phyloP scores from a whole-genome alignment of 2,113 vertebrate species.

The Trinectes maculatus region DNA sequence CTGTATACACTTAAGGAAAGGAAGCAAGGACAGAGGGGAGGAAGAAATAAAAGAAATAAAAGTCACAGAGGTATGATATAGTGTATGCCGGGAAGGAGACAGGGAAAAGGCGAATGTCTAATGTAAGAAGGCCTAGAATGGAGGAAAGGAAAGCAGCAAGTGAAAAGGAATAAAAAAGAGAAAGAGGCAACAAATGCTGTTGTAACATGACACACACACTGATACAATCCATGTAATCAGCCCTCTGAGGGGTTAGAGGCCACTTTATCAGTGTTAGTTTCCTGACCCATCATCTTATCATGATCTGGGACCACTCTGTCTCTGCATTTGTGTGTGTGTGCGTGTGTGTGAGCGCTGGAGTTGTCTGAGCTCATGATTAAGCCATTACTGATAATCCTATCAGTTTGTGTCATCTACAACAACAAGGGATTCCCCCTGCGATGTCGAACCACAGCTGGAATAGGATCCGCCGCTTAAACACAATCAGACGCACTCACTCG shows the following conservation, averaged over 20 bases:
- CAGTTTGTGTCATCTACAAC: constrained; percentile 54
- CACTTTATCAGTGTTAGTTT: constrained; percentile 74
- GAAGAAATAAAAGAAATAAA: background rate
- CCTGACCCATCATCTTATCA: constrained; percentile 72
- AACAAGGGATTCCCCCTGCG: constrained; percentile 15
- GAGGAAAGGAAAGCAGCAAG: background rate
- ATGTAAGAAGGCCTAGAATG: background rate
- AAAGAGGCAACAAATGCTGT: constrained; percentile 16
- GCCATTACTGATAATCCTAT: constrained; percentile 65
- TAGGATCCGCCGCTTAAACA: constrained; percentile 17
- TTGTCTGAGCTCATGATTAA: constrained; percentile 39
- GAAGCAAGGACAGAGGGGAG: background rate
- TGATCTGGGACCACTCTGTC: constrained; percentile 51
- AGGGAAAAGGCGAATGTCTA: background rate
- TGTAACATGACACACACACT: constrained; percentile 36
- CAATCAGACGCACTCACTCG: constrained; percentile 12
- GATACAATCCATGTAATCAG: constrained; percentile 38
- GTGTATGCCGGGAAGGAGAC: background rate
- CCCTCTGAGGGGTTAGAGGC: constrained; percentile 42
- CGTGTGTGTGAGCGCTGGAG: constrained; percentile 16
- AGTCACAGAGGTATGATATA: background rate
- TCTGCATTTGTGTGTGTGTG: constrained; percentile 18
- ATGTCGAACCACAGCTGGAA: constrained; percentile 5
- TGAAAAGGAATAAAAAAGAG: background rate
- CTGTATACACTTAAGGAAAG: constrained; percentile 2